A percentile compares a stretch with the other conserved stretches of the same genome.
Conservation (phyloP, 2,797 vertebrate species). For the Mus spretus region DNA sequence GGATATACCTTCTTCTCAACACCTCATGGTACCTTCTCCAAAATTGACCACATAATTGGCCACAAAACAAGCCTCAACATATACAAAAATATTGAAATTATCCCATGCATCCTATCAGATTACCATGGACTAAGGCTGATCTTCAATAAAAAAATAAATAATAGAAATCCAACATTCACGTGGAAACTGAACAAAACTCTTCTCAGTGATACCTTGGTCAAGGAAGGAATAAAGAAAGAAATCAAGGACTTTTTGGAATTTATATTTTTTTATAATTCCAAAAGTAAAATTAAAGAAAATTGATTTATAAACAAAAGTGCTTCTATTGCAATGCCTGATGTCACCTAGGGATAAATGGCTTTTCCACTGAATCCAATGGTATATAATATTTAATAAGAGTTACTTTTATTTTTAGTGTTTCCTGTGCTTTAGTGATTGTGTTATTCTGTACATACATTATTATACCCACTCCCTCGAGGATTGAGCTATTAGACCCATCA, state of each 20-base stretch:
- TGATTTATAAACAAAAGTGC: neutral
- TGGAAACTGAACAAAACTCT: too few relatives aligned
- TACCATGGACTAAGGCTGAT: too few relatives aligned
- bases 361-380: neutral
- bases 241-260: neutral
- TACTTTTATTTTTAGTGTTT: neutral
- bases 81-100: too few relatives aligned
- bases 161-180: too few relatives aligned
- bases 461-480: neutral
- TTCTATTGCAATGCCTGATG: neutral
- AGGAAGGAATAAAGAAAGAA: too few relatives aligned
- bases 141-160: too few relatives aligned
- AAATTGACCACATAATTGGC: too few relatives aligned
- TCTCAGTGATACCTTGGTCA: too few relatives aligned
- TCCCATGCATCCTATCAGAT: too few relatives aligned
- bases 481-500: neutral
- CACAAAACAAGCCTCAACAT: too few relatives aligned
- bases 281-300: slow-evolving; percentile 33
- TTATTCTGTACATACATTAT: neutral
- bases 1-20: too few relatives aligned
- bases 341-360: neutral
- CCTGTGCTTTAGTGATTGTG: neutral
- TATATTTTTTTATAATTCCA: neutral
- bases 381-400: neutral
- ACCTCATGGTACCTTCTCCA: too few relatives aligned